These are phyloP conservation scores for Clarias macrocephalus DNA, from an alignment of 2,113 vertebrate species.

Conservation along the genomic window DNA sequence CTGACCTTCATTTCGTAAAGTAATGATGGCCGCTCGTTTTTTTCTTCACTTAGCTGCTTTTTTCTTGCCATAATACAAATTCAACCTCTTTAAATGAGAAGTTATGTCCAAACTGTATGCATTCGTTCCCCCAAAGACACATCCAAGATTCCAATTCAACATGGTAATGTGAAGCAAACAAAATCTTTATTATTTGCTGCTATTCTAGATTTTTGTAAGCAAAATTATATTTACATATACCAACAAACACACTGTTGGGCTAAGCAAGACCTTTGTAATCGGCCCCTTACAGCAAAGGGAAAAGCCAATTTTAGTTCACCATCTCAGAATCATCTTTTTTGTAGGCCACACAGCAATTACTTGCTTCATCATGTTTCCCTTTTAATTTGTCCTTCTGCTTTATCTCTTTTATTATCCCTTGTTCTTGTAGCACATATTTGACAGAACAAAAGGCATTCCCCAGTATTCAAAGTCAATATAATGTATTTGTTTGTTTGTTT, in stretches of 20 bases:
- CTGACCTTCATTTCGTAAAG: no score
- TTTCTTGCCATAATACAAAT: no score
- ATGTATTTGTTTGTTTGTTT: background rate
- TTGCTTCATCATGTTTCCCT: background rate
- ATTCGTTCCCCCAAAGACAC: background rate
- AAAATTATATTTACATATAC: background rate
- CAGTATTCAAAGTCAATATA: conserved; percentile 50
- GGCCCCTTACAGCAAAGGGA: background rate
- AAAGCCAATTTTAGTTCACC: background rate
- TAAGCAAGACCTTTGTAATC: background rate
- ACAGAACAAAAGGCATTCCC: conserved; percentile 42
- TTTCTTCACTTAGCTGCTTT: no score
- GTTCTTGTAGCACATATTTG: conserved; percentile 58
- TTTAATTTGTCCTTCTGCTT: background rate
- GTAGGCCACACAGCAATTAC: background rate
- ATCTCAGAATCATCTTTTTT: background rate
- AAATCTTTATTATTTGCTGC: background rate
- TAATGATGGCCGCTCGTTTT: no score
- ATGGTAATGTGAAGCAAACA: background rate
- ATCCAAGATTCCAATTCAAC: background rate
- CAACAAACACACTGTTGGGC: background rate
- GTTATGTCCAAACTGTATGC: no score
- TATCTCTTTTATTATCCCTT: conserved; percentile 45
- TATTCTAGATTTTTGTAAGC: background rate
- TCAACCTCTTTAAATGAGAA: no score